Conservation (phyloP, 2,888 invertebrate species). For the Adelognathus sp. region DNA sequence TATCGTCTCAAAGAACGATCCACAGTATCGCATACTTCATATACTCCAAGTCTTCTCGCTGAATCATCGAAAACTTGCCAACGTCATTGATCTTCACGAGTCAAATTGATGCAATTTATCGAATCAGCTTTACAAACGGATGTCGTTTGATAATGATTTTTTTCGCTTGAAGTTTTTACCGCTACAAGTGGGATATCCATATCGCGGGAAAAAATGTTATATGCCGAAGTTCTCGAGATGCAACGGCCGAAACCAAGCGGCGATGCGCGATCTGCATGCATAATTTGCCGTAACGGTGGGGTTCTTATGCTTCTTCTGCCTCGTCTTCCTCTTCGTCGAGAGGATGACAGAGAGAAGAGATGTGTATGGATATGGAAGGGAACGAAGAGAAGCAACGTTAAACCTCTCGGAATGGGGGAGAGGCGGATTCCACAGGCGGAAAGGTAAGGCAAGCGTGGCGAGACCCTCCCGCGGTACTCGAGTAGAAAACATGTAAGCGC, state of each 20-base stretch:
- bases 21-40: background rate
- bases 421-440: constrained; percentile 43
- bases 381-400: constrained; percentile 35
- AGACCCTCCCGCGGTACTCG: background rate
- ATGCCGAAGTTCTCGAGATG: constrained; percentile 14
- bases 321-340: constrained; percentile 33
- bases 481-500: constrained; percentile 3
- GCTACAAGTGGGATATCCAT: background rate
- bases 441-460: constrained; percentile 46
- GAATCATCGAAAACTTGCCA: background rate
- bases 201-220: constrained; percentile 6
- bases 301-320: background rate
- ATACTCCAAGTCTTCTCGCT: background rate
- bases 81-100: background rate
- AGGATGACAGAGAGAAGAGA: constrained; percentile 19
- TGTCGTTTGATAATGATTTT: background rate
- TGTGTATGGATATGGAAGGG: background rate
- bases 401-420: background rate
- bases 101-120: background rate
- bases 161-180: background rate
- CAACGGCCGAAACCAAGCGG: constrained; percentile 42
- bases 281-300: constrained; percentile 51
- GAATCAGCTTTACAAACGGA: no score
- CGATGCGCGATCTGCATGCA: constrained; percentile 57
- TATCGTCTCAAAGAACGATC: constrained; percentile 7